phyloP scores from a whole-genome alignment of 2,888 invertebrate species.

The Nomada goodeniana region DNA sequence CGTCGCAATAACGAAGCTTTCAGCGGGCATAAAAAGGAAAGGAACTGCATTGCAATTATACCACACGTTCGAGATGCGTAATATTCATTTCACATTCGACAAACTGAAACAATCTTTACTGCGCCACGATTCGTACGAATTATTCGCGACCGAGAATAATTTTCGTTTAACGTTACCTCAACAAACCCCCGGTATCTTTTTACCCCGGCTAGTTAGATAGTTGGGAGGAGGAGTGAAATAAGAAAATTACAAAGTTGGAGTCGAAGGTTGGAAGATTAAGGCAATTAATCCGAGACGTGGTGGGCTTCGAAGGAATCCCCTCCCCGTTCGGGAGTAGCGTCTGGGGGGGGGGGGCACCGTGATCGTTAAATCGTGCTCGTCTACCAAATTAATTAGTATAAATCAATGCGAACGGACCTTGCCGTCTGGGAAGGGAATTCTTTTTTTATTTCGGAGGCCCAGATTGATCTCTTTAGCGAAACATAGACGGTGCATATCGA shows the following conservation, averaged over 20 bases:
- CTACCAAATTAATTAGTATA: slow-evolving; percentile 70
- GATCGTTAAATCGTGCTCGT: slow-evolving; percentile 61
- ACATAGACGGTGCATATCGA: slow-evolving; percentile 53
- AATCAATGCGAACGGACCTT: slow-evolving; percentile 59
- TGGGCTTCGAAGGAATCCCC: slow-evolving; percentile 52
- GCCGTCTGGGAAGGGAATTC: slow-evolving; percentile 1
- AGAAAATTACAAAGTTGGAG: slow-evolving; percentile 54
- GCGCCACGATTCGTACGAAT: background rate
- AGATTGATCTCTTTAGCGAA: slow-evolving; percentile 43
- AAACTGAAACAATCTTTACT: background rate
- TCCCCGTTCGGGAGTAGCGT: slow-evolving; percentile 22
- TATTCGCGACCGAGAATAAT: slow-evolving; percentile 2
- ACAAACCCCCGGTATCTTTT: slow-evolving; percentile 21
- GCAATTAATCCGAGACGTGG: slow-evolving; percentile 70
- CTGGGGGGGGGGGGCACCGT: slow-evolving; percentile 52
- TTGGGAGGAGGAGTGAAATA: background rate
- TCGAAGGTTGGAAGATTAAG: slow-evolving; percentile 70
- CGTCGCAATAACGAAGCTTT: too few relatives aligned
- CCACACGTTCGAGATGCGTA: too few relatives aligned
- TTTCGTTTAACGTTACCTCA: slow-evolving; percentile 20
- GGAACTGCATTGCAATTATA: too few relatives aligned
- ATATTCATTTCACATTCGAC: too few relatives aligned
- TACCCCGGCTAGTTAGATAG: slow-evolving; percentile 19
- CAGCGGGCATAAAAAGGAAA: too few relatives aligned
- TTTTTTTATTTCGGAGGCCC: slow-evolving; percentile 13